Percentiles rank a stretch among this genome's conserved stretches.
Evolutionary conservation across 2,113 vertebrate species (phyloP).

Genomic region (Eclectus roratus): DNA sequence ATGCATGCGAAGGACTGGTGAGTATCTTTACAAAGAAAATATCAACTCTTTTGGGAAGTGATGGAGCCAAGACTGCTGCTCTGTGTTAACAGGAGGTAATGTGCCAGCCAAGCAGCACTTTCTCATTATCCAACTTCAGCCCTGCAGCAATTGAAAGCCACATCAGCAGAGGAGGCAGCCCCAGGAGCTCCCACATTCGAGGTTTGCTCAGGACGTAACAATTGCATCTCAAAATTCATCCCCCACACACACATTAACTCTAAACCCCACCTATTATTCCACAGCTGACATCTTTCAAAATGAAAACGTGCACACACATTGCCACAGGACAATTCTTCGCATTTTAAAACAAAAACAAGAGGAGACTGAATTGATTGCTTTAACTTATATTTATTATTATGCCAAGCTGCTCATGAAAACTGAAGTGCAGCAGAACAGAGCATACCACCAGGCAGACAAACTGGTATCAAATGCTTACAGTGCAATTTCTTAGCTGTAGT

Average conservation of each 20-base stretch:
- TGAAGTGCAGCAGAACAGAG: background rate
- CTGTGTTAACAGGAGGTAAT: accelerated
- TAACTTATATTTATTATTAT: conserved; percentile 5
- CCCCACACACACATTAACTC: background rate
- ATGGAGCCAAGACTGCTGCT: background rate
- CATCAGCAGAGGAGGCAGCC: background rate
- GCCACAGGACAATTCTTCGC: background rate
- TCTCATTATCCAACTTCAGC: background rate
- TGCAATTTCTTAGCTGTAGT: background rate
- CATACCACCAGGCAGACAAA: background rate
- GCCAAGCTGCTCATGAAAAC: background rate
- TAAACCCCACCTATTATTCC: background rate
- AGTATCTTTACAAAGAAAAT: background rate
- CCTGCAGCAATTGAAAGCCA: background rate
- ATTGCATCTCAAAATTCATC: background rate
- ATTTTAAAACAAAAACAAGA: background rate
- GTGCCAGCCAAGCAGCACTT: background rate
- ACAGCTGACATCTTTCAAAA: background rate
- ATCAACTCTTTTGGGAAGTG: background rate
- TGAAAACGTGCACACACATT: accelerated
- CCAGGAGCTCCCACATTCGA: accelerated
- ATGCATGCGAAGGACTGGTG: accelerated
- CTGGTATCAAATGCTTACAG: background rate
- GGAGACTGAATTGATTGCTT: background rate
- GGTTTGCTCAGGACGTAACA: background rate